A percentile compares a stretch with the other conserved stretches of the same genome.
phyloP scores from a whole-genome alignment of 2,113 vertebrate species.

The Phodopus roborovskii region DNA sequence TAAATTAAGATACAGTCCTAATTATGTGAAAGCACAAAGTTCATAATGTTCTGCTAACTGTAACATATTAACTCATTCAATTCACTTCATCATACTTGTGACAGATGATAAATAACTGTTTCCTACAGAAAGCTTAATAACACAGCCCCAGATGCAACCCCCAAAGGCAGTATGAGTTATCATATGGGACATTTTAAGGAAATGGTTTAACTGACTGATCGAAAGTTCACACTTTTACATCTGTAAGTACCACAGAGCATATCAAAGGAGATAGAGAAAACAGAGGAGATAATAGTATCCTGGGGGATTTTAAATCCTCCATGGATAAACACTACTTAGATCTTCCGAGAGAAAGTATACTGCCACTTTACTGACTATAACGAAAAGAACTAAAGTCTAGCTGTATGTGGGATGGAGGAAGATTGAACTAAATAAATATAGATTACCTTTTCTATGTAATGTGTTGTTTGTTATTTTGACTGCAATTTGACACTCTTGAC shows the following conservation, averaged over 20 bases:
- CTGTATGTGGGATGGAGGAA: neutral
- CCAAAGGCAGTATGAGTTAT: neutral
- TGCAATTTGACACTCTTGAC: neutral
- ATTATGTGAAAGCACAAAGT: conserved; percentile 43
- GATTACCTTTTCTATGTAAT: neutral
- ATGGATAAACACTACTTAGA: neutral
- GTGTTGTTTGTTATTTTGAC: neutral
- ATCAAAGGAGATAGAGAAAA: neutral
- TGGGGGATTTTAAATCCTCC: neutral
- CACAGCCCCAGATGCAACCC: neutral
- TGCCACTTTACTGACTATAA: neutral
- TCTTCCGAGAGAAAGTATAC: neutral
- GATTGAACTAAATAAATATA: neutral
- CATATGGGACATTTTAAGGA: neutral
- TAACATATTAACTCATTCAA: neutral
- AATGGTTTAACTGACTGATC: neutral
- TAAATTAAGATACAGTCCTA: conserved; percentile 36
- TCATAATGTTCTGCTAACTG: neutral
- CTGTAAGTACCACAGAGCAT: neutral
- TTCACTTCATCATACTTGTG: neutral
- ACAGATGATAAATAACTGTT: conserved; percentile 29
- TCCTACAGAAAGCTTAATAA: neutral
- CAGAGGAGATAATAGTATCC: neutral
- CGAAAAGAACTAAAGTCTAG: neutral
- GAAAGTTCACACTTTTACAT: conserved; percentile 39